Evolutionary conservation across 2,113 vertebrate genomes (phyloP).

Genomic region (Pelusios castaneus): DNA sequence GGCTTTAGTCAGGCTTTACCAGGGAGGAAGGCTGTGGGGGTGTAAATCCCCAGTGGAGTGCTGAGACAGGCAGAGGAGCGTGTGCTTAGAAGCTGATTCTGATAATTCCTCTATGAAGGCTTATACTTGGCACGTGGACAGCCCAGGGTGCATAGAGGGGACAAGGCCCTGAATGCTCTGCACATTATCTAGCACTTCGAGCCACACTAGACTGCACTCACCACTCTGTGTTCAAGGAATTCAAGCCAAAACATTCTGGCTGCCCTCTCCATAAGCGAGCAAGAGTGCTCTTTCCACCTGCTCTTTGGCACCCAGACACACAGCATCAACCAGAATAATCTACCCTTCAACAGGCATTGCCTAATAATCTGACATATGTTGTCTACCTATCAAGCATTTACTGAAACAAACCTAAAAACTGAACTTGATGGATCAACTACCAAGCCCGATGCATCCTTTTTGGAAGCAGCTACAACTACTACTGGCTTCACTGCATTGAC

Average conservation of each 20-base stretch:
- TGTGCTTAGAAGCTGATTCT: neutral
- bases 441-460: conserved; percentile 41
- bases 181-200: neutral
- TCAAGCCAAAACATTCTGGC: neutral
- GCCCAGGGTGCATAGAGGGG: rapidly evolving
- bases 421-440: conserved; percentile 49
- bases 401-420: conserved; percentile 42
- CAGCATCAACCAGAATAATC: neutral
- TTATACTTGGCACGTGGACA: rapidly evolving
- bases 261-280: neutral
- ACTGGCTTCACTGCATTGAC: conserved; percentile 53
- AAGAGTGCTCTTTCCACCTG: neutral
- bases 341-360: neutral
- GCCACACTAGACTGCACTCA: neutral
- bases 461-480: conserved; percentile 36
- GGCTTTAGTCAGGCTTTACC: neutral
- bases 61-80: neutral
- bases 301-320: neutral
- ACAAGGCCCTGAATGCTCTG: neutral
- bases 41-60: neutral
- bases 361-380: neutral
- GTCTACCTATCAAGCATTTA: conserved; percentile 32
- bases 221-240: neutral
- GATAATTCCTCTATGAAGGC: neutral
- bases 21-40: neutral